Evolutionary conservation across 2,888 invertebrate species (phyloP).

Genomic region (Brachynemurus nebulosus): DNA sequence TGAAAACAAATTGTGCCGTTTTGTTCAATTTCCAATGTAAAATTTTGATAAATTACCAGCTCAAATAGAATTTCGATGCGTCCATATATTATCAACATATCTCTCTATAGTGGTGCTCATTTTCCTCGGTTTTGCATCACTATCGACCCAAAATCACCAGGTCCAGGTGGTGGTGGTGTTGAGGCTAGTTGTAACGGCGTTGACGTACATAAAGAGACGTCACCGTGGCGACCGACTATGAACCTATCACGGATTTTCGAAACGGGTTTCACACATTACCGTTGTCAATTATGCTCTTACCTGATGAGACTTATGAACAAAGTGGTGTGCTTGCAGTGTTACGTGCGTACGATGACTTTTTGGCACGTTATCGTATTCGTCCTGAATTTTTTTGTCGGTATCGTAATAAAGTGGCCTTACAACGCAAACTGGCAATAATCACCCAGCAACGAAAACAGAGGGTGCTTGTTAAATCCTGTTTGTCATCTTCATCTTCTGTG

Average conservation of each 20-base stretch:
- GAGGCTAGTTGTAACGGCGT: background rate
- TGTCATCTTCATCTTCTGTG: too few relatives aligned
- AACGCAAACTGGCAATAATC: conserved; percentile 13
- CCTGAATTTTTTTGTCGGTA: conserved; percentile 68
- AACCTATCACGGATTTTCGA: too few relatives aligned
- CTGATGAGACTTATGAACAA: conserved; percentile 68
- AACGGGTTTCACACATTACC: too few relatives aligned
- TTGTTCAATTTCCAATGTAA: too few relatives aligned
- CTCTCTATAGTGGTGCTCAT: too few relatives aligned
- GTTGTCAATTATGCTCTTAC: conserved; percentile 54
- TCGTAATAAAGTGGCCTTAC: conserved; percentile 28
- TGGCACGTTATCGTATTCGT: conserved; percentile 49
- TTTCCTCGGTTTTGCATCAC: too few relatives aligned
- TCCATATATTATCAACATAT: background rate
- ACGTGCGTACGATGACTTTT: conserved; percentile 46
- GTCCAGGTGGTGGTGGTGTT: background rate
- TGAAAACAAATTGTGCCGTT: too few relatives aligned
- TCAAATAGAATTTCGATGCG: conserved; percentile 1
- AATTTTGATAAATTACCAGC: too few relatives aligned
- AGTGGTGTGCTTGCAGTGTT: conserved; percentile 33
- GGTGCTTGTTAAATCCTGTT: too few relatives aligned
- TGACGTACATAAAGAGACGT: background rate
- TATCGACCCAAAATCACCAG: conserved; percentile 1
- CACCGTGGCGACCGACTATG: background rate
- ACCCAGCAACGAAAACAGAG: too few relatives aligned